Percentiles rank a stretch among this genome's conserved stretches.
phyloP scores from a whole-genome alignment of 30 jellyfish, hydroid and myxozoan species.

The Mastigias papua region DNA sequence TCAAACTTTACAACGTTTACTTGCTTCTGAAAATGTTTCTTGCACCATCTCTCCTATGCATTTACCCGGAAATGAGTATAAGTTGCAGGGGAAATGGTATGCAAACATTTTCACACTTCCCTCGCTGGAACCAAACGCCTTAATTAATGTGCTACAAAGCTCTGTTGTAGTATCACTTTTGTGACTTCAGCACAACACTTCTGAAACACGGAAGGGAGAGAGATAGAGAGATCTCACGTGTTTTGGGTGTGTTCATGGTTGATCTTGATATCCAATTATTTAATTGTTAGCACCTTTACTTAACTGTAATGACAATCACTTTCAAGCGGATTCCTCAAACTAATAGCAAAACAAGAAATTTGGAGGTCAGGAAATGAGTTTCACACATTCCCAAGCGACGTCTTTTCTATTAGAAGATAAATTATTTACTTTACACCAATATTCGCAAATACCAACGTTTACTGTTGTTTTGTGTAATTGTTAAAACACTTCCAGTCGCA shows the following conservation, averaged over 20 bases:
- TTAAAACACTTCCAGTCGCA: slow-evolving; percentile 7
- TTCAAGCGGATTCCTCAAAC: slow-evolving; percentile 19
- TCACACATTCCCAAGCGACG: slow-evolving; percentile 8
- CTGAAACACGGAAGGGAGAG: too few species aligned
- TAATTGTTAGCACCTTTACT: slow-evolving; percentile 23
- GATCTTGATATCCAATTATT: slow-evolving; percentile 41
- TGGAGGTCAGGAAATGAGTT: slow-evolving; percentile 29
- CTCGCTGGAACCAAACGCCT: too few species aligned
- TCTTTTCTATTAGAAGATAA: not conserved
- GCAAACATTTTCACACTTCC: too few species aligned
- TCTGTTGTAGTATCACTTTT: too few species aligned
- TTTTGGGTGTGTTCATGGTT: slow-evolving; percentile 9
- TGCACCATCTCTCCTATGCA: too few species aligned
- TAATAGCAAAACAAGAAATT: slow-evolving; percentile 40
- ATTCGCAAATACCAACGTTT: slow-evolving; percentile 13
- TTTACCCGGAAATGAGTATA: too few species aligned
- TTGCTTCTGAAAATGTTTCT: too few species aligned
- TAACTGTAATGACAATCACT: slow-evolving; percentile 33
- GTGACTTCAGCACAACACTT: too few species aligned
- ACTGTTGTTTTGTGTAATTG: slow-evolving; percentile 4
- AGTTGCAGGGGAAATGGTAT: too few species aligned
- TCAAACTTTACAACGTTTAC: too few species aligned
- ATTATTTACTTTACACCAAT: slow-evolving; percentile 13
- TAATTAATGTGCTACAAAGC: too few species aligned
- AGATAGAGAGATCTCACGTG: too few species aligned